These are phyloP conservation scores for Numenius arquata DNA, from an alignment of 2,113 vertebrate species.

Conservation along the genomic window DNA sequence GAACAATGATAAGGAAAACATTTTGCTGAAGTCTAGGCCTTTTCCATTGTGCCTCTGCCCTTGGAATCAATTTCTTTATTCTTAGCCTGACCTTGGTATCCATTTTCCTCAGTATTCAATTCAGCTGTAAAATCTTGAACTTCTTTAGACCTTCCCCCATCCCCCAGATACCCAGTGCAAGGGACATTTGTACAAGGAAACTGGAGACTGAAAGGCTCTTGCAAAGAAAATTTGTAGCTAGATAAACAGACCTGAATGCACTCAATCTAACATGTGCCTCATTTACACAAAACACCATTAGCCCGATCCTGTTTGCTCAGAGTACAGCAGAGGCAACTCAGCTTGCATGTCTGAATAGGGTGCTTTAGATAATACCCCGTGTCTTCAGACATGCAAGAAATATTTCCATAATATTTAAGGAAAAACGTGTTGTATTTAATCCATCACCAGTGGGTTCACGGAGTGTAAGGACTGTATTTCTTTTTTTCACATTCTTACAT, in stretches of 20 bases:
- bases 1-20: slow-evolving; percentile 17
- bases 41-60: slow-evolving; percentile 41
- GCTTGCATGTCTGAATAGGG: not conserved
- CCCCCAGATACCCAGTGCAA: not conserved
- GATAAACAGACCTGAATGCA: slow-evolving; percentile 11
- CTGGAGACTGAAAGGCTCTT: not conserved
- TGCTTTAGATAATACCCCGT: not conserved
- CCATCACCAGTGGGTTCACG: not conserved
- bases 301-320: slow-evolving; percentile 41
- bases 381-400: not conserved
- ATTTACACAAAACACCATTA: slow-evolving; percentile 59
- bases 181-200: slow-evolving; percentile 5
- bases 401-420: slow-evolving; percentile 36
- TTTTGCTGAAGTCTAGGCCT: slow-evolving; percentile 46
- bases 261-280: slow-evolving; percentile 3
- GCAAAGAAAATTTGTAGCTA: slow-evolving; percentile 24
- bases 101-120: slow-evolving; percentile 43
- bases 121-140: slow-evolving; percentile 65
- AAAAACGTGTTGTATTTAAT: slow-evolving; percentile 25
- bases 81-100: slow-evolving; percentile 65
- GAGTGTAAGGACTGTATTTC: slow-evolving; percentile 8
- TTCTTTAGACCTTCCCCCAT: slow-evolving; percentile 27
- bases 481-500: slow-evolving; percentile 34
- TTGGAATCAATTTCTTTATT: slow-evolving; percentile 70
- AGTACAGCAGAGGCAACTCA: not conserved